A percentile compares a stretch with the other conserved stretches of the same genome.
Evolutionary conservation across 1,140 invertebrate species (phyloP).

Genomic region (Globodera ellingtonae): DNA sequence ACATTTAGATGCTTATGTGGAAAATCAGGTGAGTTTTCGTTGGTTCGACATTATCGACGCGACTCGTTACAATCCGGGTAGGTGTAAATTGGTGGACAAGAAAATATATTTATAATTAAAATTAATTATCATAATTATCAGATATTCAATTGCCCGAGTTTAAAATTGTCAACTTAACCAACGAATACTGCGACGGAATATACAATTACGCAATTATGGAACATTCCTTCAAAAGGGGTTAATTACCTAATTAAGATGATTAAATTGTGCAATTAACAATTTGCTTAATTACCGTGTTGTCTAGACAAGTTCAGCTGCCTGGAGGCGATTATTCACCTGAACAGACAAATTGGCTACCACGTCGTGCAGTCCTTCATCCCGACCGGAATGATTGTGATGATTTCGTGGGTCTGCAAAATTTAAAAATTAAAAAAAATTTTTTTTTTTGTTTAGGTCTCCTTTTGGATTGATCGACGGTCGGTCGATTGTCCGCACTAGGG

Average conservation of each 20-base stretch:
- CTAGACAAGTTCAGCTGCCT: slow-evolving; percentile 73
- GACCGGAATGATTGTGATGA: slow-evolving; percentile 79
- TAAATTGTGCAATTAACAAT: background rate
- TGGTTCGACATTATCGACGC: slow-evolving; percentile 54
- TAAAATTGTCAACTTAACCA: slow-evolving; percentile 46
- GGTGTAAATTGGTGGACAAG: background rate
- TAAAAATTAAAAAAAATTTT: background rate
- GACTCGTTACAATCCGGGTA: slow-evolving; percentile 54
- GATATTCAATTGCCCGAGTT: slow-evolving; percentile 62
- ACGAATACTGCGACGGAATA: slow-evolving; percentile 61
- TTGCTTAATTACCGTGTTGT: slow-evolving; percentile 38
- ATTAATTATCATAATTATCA: background rate
- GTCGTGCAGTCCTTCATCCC: slow-evolving; percentile 84
- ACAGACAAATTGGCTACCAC: slow-evolving; percentile 83
- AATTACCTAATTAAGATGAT: background rate
- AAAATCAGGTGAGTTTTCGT: slow-evolving; percentile 54
- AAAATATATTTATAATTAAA: background rate
- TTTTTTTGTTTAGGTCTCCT: slow-evolving; percentile 49
- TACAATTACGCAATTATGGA: slow-evolving; percentile 63
- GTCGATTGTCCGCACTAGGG: background rate
- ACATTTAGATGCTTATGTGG: slow-evolving; percentile 62
- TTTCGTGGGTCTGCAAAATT: slow-evolving; percentile 75
- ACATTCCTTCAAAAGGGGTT: slow-evolving; percentile 53
- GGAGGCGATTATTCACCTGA: slow-evolving; percentile 78
- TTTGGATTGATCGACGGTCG: slow-evolving; percentile 62